A percentile compares a stretch with the other conserved stretches of the same genome.
phyloP scores from a whole-genome alignment of 2,888 invertebrate species.

The Brachyptera risi region DNA sequence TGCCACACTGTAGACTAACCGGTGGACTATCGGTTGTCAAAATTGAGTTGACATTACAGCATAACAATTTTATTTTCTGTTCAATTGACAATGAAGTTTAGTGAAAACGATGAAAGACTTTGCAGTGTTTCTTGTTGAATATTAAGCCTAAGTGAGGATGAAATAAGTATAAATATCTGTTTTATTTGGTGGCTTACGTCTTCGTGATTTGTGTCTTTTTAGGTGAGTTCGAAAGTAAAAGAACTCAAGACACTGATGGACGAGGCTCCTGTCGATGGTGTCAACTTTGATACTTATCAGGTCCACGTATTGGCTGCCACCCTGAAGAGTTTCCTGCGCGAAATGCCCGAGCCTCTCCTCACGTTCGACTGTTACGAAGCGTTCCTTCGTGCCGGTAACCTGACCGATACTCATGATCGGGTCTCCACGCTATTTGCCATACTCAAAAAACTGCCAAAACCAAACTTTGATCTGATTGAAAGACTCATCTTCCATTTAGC shows the following conservation, averaged over 20 bases:
- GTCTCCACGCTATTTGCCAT: slow-evolving; percentile 81
- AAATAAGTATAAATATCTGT: no score
- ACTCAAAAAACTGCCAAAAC: slow-evolving; percentile 81
- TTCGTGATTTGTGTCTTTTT: no score
- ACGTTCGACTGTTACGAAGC: slow-evolving; percentile 94
- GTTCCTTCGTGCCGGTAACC: slow-evolving; percentile 83
- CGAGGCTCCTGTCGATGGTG: slow-evolving; percentile 65
- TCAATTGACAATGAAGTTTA: no score
- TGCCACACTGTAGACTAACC: no score
- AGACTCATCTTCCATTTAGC: slow-evolving; percentile 89
- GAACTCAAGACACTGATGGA: slow-evolving; percentile 73
- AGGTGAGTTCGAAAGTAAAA: slow-evolving; percentile 63
- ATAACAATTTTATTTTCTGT: no score
- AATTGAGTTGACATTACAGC: no score
- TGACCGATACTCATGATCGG: slow-evolving; percentile 75
- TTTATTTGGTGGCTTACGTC: no score
- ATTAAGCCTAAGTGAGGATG: no score
- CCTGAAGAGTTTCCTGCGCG: slow-evolving; percentile 83
- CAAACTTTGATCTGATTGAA: slow-evolving; percentile 87
- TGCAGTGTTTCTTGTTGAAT: no score
- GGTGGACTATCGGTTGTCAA: no score
- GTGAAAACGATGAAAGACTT: no score
- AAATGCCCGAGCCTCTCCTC: slow-evolving; percentile 88
- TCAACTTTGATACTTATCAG: slow-evolving; percentile 72
- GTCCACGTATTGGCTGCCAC: slow-evolving; percentile 89